phyloP scores from a whole-genome alignment of 2,888 invertebrate species.

The Aporophyla nigra region DNA sequence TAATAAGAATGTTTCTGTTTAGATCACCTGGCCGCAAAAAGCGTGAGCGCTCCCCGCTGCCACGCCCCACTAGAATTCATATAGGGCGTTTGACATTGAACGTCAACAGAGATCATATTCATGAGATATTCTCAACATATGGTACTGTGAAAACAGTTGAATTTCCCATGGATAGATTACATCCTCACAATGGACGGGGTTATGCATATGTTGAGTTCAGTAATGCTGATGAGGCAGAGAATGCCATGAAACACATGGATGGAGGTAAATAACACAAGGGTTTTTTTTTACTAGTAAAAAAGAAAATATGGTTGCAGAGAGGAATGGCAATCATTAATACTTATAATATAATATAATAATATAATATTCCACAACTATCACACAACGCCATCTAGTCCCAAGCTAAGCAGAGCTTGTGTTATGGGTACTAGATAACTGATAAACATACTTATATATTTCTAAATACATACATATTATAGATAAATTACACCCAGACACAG shows the following conservation, averaged over 20 bases:
- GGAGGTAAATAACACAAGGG: slow-evolving; percentile 92
- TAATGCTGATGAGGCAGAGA: slow-evolving; percentile 98
- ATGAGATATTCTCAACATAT: slow-evolving; percentile 97
- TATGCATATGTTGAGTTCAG: slow-evolving; percentile 99
- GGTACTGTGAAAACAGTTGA: slow-evolving; percentile 97
- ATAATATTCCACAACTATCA: too few species aligned
- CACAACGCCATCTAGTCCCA: too few species aligned
- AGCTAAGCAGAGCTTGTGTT: too few species aligned
- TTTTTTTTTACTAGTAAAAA: too few species aligned
- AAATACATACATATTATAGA: too few species aligned
- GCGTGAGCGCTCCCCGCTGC: slow-evolving; percentile 96
- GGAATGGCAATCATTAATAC: not conserved
- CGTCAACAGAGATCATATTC: slow-evolving; percentile 97
- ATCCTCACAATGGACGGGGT: slow-evolving; percentile 97
- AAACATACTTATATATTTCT: too few species aligned
- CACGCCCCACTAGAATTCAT: slow-evolving; percentile 98
- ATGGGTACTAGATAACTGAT: too few species aligned
- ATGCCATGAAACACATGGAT: slow-evolving; percentile 99
- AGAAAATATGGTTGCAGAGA: too few species aligned
- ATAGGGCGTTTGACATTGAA: slow-evolving; percentile 98
- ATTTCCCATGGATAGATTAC: slow-evolving; percentile 96
- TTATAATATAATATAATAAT: too few species aligned
- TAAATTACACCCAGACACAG: too few species aligned
- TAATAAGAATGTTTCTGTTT: slow-evolving; percentile 23
- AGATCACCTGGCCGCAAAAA: slow-evolving; percentile 92